Evolutionary conservation across 2,797 vertebrate genomes (phyloP).

Genomic region (Sebastes vulpes): DNA sequence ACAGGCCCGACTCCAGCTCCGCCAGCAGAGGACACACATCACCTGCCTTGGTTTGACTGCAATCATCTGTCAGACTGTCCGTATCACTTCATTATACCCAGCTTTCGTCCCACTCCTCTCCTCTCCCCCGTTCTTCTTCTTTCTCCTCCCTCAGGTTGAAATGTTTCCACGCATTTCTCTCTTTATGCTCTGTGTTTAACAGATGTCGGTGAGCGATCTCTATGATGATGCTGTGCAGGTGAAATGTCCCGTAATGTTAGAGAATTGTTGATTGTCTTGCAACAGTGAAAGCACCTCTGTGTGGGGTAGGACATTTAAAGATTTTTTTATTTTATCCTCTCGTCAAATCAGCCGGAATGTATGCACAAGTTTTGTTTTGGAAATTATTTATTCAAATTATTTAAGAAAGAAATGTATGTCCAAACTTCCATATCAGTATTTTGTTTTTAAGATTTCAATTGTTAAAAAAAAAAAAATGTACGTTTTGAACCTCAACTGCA

Average conservation of each 20-base stretch:
- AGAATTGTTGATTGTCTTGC: slow-evolving; percentile 63
- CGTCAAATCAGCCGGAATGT: slow-evolving; percentile 81
- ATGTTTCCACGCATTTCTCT: slow-evolving; percentile 72
- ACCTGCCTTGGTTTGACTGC: slow-evolving; percentile 59
- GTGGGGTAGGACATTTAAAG: slow-evolving; percentile 43
- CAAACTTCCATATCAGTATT: slow-evolving; percentile 84
- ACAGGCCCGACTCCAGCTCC: slow-evolving; percentile 79
- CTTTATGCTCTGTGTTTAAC: slow-evolving; percentile 67
- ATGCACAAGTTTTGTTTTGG: slow-evolving; percentile 78
- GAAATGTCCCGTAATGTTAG: slow-evolving; percentile 58
- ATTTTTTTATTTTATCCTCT: slow-evolving; percentile 35
- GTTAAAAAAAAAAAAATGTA: slow-evolving; percentile 58
- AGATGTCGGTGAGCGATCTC: slow-evolving; percentile 66
- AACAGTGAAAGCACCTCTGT: slow-evolving; percentile 61
- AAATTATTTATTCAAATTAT: slow-evolving; percentile 89
- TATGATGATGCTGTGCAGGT: slow-evolving; percentile 72
- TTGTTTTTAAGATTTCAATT: slow-evolving; percentile 57
- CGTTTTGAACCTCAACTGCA: slow-evolving; percentile 79
- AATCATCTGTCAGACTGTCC: not conserved
- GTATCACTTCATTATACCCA: slow-evolving; percentile 23
- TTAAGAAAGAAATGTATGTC: slow-evolving; percentile 79
- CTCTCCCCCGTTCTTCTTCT: slow-evolving; percentile 14
- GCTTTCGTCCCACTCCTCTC: slow-evolving; percentile 9
- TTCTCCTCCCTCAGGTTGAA: slow-evolving; percentile 78
- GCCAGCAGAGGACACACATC: slow-evolving; percentile 64